Conservation (phyloP, 2,113 vertebrate genomes). For the Lota lota region DNA sequence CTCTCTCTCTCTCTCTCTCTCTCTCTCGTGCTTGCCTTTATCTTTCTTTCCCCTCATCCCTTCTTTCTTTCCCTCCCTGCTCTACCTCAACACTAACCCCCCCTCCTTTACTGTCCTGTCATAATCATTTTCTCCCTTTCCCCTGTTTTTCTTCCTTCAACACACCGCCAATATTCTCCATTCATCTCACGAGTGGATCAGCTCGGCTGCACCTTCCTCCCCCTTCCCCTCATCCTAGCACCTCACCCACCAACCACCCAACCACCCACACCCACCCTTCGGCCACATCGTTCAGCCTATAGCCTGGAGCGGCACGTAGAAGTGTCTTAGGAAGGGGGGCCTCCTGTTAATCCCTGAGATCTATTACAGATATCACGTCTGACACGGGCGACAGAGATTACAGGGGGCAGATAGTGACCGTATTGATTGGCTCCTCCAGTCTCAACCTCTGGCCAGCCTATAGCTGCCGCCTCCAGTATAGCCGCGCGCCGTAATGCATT, state of each 20-base stretch:
- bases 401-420: conserved; percentile 73
- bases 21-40: conserved; percentile 16
- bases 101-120: not conserved
- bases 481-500: conserved; percentile 70
- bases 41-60: not conserved
- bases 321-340: conserved; percentile 66
- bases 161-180: conserved; percentile 40
- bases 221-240: too few relatives aligned
- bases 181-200: conserved; percentile 46
- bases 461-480: too few relatives aligned
- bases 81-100: conserved; percentile 16
- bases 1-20: conserved; percentile 7
- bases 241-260: too few relatives aligned
- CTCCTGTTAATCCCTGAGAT: conserved; percentile 74
- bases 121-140: conserved; percentile 13
- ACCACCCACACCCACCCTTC: conserved; percentile 1
- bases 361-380: conserved; percentile 76
- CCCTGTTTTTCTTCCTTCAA: not conserved
- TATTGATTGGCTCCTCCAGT: conserved; percentile 70
- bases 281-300: conserved; percentile 34
- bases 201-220: conserved; percentile 27
- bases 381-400: conserved; percentile 77
- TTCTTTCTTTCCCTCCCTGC: conserved; percentile 7
- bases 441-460: conserved; percentile 52
- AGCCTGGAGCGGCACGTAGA: conserved; percentile 44